Base-by-base conservation (phyloP, 37 sponge, comb jelly and placozoan genomes). In the Sycon ciliatum region DNA sequence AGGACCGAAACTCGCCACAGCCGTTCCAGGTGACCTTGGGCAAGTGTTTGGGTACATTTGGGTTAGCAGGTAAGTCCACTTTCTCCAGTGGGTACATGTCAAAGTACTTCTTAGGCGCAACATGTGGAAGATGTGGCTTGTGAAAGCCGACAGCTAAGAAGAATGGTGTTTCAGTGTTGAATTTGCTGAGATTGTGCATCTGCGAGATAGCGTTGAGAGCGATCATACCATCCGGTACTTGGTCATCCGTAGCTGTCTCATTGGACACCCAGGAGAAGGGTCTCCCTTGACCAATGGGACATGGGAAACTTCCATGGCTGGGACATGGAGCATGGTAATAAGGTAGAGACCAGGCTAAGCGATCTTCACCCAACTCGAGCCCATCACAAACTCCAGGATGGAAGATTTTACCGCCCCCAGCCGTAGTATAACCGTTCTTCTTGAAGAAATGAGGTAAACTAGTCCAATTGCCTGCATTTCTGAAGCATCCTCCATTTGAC, bases 361-460 rank as follows among this genome's bases (percentile, higher is more conserved):
- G 66, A 26, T 76, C 65, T 3, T 23, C 36, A 3, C 3, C 4
- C 32, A 66, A 66, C 9, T 76, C 76, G 24, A 66, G 31, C 22
- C 76, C 76, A 76, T 36, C 66, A 13, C 67, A 67, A 13, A 52
- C 53, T 35, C 76, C 76, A 28, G 76, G 67, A 46, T 76, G 76
- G 36, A 76, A 76, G 11, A 65, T 65, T 37, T 76, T 76, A 3
- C 76, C 76, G 56, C 65, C 66, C 4, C 76, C 76, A 31, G 32
- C 35, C 13, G 37, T 64, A 13, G 66, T 20, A 56, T 76, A 76
- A 6, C 76, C 76, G 33, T 76, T 65, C 76, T 76, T 67, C 36
- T 76, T 76, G 67, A 76, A 76, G 56, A 54, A 76, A 22, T 76
- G 76, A 34, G 76, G 76, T 32, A 76, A 66, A 37, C 67, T 66